Evolutionary conservation across 1,140 invertebrate genomes (phyloP).

Genomic region (Drosophila malerkotliana): DNA sequence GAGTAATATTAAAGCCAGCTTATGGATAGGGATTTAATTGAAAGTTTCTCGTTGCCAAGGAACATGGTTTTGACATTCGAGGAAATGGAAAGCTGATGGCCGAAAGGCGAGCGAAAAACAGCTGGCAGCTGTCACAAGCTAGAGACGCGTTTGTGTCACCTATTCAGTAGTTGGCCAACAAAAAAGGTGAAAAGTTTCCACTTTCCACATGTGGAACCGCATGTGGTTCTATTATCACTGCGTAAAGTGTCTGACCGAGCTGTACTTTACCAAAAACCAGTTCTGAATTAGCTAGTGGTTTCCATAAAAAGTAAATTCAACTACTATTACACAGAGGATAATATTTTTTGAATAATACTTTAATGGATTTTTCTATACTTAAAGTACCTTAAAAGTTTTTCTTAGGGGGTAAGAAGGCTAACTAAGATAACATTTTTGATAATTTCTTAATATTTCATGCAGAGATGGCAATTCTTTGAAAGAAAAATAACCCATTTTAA

Average conservation of each 20-base stretch:
- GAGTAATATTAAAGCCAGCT: conserved; percentile 32
- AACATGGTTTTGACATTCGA: conserved; percentile 42
- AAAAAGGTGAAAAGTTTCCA: conserved; percentile 42
- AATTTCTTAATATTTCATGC: too few relatives aligned
- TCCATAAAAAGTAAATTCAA: neutral
- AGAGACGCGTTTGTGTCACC: conserved; percentile 17
- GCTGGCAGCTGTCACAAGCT: conserved; percentile 37
- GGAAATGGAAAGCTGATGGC: conserved; percentile 34
- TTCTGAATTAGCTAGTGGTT: conserved; percentile 48
- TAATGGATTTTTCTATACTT: too few relatives aligned
- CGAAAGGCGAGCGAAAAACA: conserved; percentile 16
- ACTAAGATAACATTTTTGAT: too few relatives aligned
- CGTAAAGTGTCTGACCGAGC: conserved; percentile 37
- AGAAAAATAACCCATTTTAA: too few relatives aligned
- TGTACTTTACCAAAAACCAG: conserved; percentile 70
- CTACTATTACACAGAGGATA: conserved; percentile 2
- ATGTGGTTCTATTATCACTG: conserved; percentile 43
- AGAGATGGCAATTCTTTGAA: too few relatives aligned
- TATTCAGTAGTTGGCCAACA: conserved; percentile 15
- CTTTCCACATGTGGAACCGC: conserved; percentile 48
- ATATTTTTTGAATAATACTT: too few relatives aligned
- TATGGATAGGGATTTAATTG: conserved; percentile 46
- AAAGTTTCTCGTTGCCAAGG: conserved; percentile 30
- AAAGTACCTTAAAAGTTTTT: too few relatives aligned
- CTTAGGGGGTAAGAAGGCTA: too few relatives aligned